Base-by-base conservation (phyloP, 2,888 invertebrate genomes). In the Tillus elongatus region DNA sequence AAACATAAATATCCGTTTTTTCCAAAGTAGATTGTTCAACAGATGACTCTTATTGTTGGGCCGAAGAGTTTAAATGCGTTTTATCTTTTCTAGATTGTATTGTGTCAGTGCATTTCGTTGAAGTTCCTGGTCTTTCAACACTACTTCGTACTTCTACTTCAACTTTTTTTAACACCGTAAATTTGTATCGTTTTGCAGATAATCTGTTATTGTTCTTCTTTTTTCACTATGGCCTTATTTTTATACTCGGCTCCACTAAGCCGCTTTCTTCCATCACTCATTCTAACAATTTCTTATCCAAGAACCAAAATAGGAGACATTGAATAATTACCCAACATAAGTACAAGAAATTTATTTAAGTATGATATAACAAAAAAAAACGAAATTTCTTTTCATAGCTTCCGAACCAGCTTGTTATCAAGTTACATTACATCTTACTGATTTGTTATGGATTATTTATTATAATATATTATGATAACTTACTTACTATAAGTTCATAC, bases 11-110 rank as follows among this genome's bases (percentile, higher is more conserved):
- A 39, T 35, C n/a, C n/a, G n/a, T n/a, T n/a, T n/a, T n/a, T n/a
- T n/a, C n/a, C n/a, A n/a, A n/a, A n/a, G n/a, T n/a, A 15, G 37
- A 38, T 44, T 41, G 40, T 39, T 45, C 39, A 46, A 43, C 34
- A 38, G 39, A 32, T 36, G 40, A 45, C 36, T 30, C 37, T 35
- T 29, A 10, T 29, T 29, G 29, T 31, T 31, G 31, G 31, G 31
- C 31, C 13, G n/a, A 12, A 12, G 31, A 31, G 13, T 14, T 31
- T 3, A 31, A 31, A 31, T 31, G 13, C 31, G 31, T 31, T 31
- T 31, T 3, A 31, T 31, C n/a, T 31, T 31, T 28, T 31, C n/a
- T 12, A 31, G 31, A 35, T 29, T 35, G 35, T 4, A 35, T 29
- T 30, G 30, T 35, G 35, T 29, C 29, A 29, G 30, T 29, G 30